Base-by-base conservation (phyloP, 2,113 vertebrate species). In the Eurypyga helias region DNA sequence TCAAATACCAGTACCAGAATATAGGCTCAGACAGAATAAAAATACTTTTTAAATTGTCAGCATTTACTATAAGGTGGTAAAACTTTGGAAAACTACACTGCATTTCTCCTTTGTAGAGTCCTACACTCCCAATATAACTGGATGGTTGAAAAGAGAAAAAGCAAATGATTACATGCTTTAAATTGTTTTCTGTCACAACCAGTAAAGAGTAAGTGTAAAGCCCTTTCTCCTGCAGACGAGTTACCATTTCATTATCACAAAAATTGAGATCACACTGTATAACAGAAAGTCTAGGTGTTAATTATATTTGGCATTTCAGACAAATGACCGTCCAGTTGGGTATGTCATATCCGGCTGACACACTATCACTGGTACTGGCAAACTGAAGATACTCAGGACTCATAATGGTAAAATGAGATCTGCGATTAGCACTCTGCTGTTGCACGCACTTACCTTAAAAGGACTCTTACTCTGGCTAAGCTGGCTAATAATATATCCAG, bases 401-500 rank as follows among this genome's bases (percentile, higher is more conserved):
- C 52, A 7, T 0, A 92, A 31, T 1, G 24, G 33, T 62, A n/a
- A 80, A 76, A 88, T 20, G 11, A 13, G 17, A 88, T 57, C 72
- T 72, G n/a, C 1, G 4, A 88, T 65, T n/a, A 92, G 51, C 70
- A 57, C 73, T 78, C 67, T 1, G 65, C n/a, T 51, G 48, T 87
- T 57, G 86, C 58, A 48, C 0, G 3, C 10, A 85, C 92, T 95
- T 94, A 99, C 98, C 99, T 98, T 99, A 98, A 65, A 99, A 89
- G 77, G 99, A 95, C 98, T 99, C 51, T 98, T 97, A 15, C 98
- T 99, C 54, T 98, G 98, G 65, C 99, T 99, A 96, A 99, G 97
- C 80, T 99, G 98, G 92, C 98, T 99, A 95, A 99, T 99, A 98
- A 99, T 99, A 97, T 98, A 99, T 64, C 98, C 98, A 49, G 98